Conservation (phyloP, 1,140 invertebrate species). For the Rhizoglyphus robini region DNA sequence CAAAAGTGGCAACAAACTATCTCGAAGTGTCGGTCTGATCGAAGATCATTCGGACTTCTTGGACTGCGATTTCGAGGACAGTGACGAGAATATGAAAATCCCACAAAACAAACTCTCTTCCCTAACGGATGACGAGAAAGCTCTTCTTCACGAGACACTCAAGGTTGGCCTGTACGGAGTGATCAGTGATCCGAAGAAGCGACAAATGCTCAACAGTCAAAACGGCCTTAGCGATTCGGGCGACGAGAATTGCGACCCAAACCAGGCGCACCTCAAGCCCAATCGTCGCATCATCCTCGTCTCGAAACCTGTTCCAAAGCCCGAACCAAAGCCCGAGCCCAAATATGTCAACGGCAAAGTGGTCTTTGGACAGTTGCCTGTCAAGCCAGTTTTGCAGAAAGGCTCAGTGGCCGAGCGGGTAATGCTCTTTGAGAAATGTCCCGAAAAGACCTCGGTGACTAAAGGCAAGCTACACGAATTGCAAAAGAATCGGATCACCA, state of each 20-base stretch:
- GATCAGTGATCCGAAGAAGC: neutral
- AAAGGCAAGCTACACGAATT: constrained; percentile 9
- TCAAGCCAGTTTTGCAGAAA: constrained; percentile 48
- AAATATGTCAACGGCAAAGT: constrained; percentile 20
- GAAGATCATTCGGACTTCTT: neutral
- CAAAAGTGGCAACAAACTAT: neutral
- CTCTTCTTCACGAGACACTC: constrained; percentile 14
- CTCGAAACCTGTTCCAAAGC: constrained; percentile 14
- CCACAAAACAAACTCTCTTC: neutral
- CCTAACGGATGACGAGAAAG: constrained; percentile 18
- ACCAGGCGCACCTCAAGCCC: neutral
- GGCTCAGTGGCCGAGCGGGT: constrained; percentile 81
- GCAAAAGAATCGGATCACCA: neutral
- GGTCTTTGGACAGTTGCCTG: constrained; percentile 16
- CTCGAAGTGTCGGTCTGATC: neutral
- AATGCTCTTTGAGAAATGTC: constrained; percentile 77
- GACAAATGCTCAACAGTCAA: neutral
- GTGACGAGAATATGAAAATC: neutral
- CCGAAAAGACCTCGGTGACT: constrained; percentile 35
- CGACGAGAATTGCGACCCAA: constrained; percentile 4
- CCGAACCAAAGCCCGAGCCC: constrained; percentile 17
- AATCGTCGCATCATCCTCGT: constrained; percentile 9
- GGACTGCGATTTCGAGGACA: neutral
- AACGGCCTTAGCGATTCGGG: neutral
- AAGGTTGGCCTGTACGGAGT: neutral